A percentile compares a stretch with the other conserved stretches of the same genome.
Conservation (phyloP, 1,140 invertebrate species). For the Campoletis sonorensis region DNA sequence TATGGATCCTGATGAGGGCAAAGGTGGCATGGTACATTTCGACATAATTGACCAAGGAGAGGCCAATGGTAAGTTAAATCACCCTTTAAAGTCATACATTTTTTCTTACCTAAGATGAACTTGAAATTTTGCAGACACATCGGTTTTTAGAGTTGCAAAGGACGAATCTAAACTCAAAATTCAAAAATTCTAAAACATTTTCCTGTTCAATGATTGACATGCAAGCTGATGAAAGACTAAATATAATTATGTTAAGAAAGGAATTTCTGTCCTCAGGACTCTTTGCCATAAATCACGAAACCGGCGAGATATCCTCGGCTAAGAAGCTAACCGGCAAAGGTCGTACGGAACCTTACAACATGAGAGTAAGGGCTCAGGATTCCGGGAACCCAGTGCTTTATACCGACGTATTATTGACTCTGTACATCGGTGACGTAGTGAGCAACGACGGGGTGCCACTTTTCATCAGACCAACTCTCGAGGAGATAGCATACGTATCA, state of each 20-base stretch:
- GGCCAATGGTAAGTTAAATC: slow-evolving; percentile 78
- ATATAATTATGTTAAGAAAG: too few species aligned
- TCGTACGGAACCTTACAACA: slow-evolving; percentile 84
- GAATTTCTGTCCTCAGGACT: slow-evolving; percentile 58
- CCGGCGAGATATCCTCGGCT: slow-evolving; percentile 82
- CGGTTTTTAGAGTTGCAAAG: too few species aligned
- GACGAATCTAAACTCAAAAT: too few species aligned
- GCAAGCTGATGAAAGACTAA: too few species aligned
- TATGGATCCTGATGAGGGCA: slow-evolving; percentile 85
- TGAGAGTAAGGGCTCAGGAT: slow-evolving; percentile 84
- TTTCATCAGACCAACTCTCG: slow-evolving; percentile 83
- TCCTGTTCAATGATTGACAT: too few species aligned
- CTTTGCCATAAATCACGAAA: slow-evolving; percentile 81
- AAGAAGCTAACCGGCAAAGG: slow-evolving; percentile 85
- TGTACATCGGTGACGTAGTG: slow-evolving; percentile 89
- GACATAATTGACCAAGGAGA: slow-evolving; percentile 85
- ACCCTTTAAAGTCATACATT: too few species aligned
- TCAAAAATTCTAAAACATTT: too few species aligned
- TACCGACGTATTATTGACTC: slow-evolving; percentile 80
- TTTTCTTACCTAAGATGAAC: too few species aligned
- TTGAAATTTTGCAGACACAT: too few species aligned
- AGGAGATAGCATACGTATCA: slow-evolving; percentile 84
- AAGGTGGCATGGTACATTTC: slow-evolving; percentile 82
- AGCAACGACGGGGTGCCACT: slow-evolving; percentile 89
- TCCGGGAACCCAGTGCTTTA: slow-evolving; percentile 81